Base-by-base conservation (phyloP, 2,797 vertebrate species). In the Sardinella longiceps region DNA sequence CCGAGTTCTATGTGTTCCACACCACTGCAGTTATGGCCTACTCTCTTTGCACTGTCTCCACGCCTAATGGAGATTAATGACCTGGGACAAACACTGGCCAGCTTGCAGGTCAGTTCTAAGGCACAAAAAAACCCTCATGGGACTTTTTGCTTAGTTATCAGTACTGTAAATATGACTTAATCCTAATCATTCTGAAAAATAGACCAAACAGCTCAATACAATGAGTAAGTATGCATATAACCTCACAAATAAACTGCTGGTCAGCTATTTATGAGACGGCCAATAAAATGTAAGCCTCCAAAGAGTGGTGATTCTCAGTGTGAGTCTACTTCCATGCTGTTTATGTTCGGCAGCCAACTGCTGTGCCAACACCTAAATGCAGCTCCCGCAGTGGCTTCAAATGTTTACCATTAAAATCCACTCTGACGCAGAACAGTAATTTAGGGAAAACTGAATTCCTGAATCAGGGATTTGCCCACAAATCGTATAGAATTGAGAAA, bases 11-110 rank as follows among this genome's bases (percentile, higher is more conserved):
- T 66, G 63, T 33, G 63, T 70, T 37, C 63, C 30, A 70, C 63
- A 30, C 63, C 12, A 25, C 63, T 37, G 33, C 66, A 74, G 66
- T 74, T 74, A 33, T 74, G 66, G 33, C 66, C 15, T 74, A 5
- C 66, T 39, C 33, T 74, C 66, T 18, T 5, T 18, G 33, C 66
- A 74, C 66, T 74, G 33, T 74, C 66, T 74, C 66, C 33, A 39
- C 33, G 14, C 66, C 18, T 74, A 74, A 74, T 74, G 66, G 66
- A 18, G 66, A 74, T 74, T 74, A 74, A 74, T 74, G 66, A 74
- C 15, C 66, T 20, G 33, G 18, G 33, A 74, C 14, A 39, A 74
- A 74, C 66, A 74, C 15, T 20, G 66, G 66, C 66, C 66, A 37
- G 66, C 66, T 39, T 74, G 33, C 33, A 39, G 66, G 33, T 39